Base-by-base conservation (phyloP, 2,888 invertebrate species). In the Drosophila diplacantha region DNA sequence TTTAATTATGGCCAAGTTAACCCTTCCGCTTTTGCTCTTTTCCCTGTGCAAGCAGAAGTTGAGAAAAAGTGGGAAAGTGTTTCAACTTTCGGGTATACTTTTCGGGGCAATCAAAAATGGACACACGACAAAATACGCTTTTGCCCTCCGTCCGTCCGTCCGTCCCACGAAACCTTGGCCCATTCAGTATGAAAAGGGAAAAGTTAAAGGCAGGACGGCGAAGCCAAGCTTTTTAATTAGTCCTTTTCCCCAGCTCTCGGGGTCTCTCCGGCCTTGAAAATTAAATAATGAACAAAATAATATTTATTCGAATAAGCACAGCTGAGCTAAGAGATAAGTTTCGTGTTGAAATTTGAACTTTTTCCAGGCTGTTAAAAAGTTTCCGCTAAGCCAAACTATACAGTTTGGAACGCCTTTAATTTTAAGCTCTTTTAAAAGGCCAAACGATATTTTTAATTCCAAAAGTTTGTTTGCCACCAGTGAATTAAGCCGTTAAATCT, bases 1-100 rank as follows among this genome's bases (percentile, higher is more conserved):
- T 74, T 83, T 83, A 83, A 80, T 83, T 83, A 81, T 68, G 62
- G 69, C 65, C 60, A 66, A 72, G 71, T 29, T 70, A 56, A 70
- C 67, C 73, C 67, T 55, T 47, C 16, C 38, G 32, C 52, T 47
- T 57, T 57, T 57, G 38, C 41, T 52, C 44, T 26, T 65, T 51
- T 35, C 34, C 46, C 32, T 43, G 18, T 16, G 37, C 24, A 14
- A 35, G 41, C 26, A 44, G 46, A 57, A 43, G 49, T 68, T 58
- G 49, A 3, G 29, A 38, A 55, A 59, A 44, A 64, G 59, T 56
- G 26, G 57, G 55, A 62, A 69, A 69, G 53, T 70, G 46, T 49
- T 24, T 18, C 41, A 71, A 71, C 65, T 79, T 78, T 65, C 57
- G 37, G 53, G 68, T 22, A 65, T 49, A 65, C 73, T 72, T 72